Conservation (phyloP, 1,140 invertebrate species). For the Sycophaga agraensis region DNA sequence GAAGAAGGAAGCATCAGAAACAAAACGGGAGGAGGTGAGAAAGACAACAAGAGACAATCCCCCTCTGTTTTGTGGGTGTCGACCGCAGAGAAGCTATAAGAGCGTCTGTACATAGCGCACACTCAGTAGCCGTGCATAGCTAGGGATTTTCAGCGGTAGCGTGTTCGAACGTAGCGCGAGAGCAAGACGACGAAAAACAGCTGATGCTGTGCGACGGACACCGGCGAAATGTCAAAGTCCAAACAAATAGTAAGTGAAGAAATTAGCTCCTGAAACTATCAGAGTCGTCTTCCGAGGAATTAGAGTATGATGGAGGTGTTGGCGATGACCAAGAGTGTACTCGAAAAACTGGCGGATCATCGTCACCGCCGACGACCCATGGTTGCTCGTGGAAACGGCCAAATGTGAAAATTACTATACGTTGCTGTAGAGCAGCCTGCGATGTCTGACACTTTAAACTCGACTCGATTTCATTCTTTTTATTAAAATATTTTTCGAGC, state of each 20-base stretch:
- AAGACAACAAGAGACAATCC: too few species aligned
- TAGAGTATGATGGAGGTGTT: neutral
- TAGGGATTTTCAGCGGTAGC: conserved; percentile 42
- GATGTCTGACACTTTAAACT: conserved; percentile 2
- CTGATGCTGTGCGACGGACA: conserved; percentile 49
- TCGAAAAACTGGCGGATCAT: conserved; percentile 8
- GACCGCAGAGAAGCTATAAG: too few species aligned
- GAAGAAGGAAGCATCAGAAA: too few species aligned
- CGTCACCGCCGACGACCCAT: conserved; percentile 4
- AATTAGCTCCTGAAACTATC: neutral
- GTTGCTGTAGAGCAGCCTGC: too few species aligned
- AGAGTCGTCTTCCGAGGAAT: neutral
- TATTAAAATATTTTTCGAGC: neutral
- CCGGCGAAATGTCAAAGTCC: conserved; percentile 59
- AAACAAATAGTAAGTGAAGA: conserved; percentile 54
- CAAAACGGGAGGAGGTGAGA: too few species aligned
- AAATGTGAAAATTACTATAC: conserved; percentile 25
- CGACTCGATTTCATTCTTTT: neutral
- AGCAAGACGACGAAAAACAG: conserved; percentile 45
- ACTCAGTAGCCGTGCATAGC: too few species aligned
- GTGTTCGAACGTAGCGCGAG: conserved; percentile 35
- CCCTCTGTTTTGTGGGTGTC: too few species aligned
- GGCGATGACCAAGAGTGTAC: neutral
- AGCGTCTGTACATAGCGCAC: too few species aligned
- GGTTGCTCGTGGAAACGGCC: conserved; percentile 23